A percentile compares a stretch with the other conserved stretches of the same genome.
phyloP scores from a whole-genome alignment of 1,140 invertebrate genomes.

The Agraylea sexmaculata region DNA sequence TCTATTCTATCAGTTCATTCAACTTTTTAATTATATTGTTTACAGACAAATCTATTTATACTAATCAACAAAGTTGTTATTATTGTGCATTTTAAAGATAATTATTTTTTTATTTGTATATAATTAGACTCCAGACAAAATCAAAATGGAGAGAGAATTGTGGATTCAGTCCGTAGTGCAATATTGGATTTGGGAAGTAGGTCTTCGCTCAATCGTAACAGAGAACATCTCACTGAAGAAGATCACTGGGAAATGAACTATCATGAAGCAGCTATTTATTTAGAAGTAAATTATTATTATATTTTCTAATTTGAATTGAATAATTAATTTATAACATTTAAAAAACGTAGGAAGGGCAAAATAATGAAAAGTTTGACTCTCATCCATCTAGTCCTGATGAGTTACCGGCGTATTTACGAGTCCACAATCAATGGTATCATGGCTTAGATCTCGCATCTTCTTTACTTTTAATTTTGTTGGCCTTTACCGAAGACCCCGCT shows the following conservation, averaged over 20 bases:
- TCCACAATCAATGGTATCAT: slow-evolving; percentile 84
- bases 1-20: too few species aligned
- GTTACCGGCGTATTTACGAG: slow-evolving; percentile 75
- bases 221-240: slow-evolving; percentile 35
- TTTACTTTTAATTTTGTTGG: slow-evolving; percentile 64
- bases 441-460: slow-evolving; percentile 69
- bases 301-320: slow-evolving; percentile 6
- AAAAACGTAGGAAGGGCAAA: slow-evolving; percentile 68
- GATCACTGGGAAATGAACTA: slow-evolving; percentile 82
- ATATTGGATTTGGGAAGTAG: slow-evolving; percentile 37
- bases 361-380: slow-evolving; percentile 87
- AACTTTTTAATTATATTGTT: too few species aligned
- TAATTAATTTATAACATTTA: slow-evolving; percentile 10
- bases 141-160: slow-evolving; percentile 23
- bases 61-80: too few species aligned
- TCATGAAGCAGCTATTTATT: slow-evolving; percentile 78
- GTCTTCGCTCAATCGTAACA: slow-evolving; percentile 32
- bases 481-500: slow-evolving; percentile 72
- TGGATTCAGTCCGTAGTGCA: slow-evolving; percentile 26
- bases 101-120: slow-evolving; percentile 6
- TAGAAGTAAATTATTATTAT: slow-evolving; percentile 53
- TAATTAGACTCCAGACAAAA: slow-evolving; percentile 8
- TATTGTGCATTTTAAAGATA: slow-evolving; percentile 4
- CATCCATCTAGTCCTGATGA: slow-evolving; percentile 74
- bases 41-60: not conserved